A percentile compares a stretch with the other conserved stretches of the same genome.
Evolutionary conservation across 2,888 invertebrate species (phyloP).

Genomic region (Pandemis corylana): DNA sequence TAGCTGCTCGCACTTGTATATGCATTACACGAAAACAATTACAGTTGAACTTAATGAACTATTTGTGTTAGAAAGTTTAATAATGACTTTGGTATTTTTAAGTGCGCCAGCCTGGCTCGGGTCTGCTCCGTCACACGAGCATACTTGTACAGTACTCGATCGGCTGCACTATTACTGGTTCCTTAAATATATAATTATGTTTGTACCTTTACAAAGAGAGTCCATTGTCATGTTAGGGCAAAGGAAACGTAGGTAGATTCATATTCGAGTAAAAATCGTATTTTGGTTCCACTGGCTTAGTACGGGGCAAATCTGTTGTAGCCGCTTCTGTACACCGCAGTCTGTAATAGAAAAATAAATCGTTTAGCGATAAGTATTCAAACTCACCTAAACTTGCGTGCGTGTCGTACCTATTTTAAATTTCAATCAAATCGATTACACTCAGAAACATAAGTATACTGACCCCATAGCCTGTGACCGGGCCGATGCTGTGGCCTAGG

Average conservation of each 20-base stretch:
- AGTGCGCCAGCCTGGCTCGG: conserved; percentile 33
- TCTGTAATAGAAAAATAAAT: conserved; percentile 83
- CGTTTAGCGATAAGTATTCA: background rate
- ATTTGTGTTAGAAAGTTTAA: conserved; percentile 77
- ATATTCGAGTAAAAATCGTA: conserved; percentile 78
- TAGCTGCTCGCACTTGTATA: conserved; percentile 84
- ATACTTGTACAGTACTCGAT: conserved; percentile 72
- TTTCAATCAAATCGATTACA: background rate
- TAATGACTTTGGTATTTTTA: conserved; percentile 82
- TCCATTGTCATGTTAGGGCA: conserved; percentile 83
- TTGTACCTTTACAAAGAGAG: conserved; percentile 85
- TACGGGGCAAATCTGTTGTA: conserved; percentile 98
- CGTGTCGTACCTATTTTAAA: background rate
- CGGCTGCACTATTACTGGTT: conserved; percentile 78
- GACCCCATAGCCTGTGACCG: conserved; percentile 98
- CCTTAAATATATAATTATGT: conserved; percentile 76
- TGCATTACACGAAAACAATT: conserved; percentile 74
- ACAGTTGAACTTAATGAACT: conserved; percentile 75
- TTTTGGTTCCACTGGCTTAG: conserved; percentile 83
- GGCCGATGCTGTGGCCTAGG: conserved; percentile 97
- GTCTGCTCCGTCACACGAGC: conserved; percentile 63
- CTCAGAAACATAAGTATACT: conserved; percentile 60
- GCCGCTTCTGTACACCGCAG: conserved; percentile 96
- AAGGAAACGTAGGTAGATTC: conserved; percentile 73
- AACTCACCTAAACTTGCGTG: background rate